Conservation (phyloP, 2,888 invertebrate species). For the Cataglyphis cursor region DNA sequence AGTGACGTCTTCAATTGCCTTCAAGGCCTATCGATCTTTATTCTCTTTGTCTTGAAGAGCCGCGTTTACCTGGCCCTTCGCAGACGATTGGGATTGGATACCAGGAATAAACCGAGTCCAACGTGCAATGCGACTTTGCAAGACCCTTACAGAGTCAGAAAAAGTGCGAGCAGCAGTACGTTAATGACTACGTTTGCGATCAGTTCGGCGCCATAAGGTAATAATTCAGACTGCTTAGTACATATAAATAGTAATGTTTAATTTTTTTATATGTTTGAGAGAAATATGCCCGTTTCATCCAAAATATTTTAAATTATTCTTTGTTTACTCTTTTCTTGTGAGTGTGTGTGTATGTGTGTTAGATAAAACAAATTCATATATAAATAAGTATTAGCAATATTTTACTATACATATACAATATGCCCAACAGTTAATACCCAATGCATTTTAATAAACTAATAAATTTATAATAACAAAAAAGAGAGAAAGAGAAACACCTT, state of each 20-base stretch:
- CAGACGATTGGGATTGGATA: conserved; percentile 86
- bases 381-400: background rate
- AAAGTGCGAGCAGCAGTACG: conserved; percentile 80
- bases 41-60: conserved; percentile 91
- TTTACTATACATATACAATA: background rate
- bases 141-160: conserved; percentile 77
- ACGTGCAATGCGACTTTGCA: conserved; percentile 67
- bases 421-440: background rate
- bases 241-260: background rate
- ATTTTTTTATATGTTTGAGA: background rate
- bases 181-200: conserved; percentile 77
- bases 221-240: background rate
- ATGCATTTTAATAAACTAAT: background rate
- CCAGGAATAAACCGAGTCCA: conserved; percentile 28
- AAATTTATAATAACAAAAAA: background rate
- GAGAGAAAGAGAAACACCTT: background rate
- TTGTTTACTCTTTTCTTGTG: background rate
- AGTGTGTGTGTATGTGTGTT: background rate
- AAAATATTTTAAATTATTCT: background rate
- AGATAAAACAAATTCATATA: background rate
- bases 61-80: conserved; percentile 89
- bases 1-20: conserved; percentile 91
- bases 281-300: background rate
- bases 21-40: conserved; percentile 91
- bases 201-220: conserved; percentile 64